phyloP scores from a whole-genome alignment of 2,888 invertebrate species.

The Nycteola revayana region DNA sequence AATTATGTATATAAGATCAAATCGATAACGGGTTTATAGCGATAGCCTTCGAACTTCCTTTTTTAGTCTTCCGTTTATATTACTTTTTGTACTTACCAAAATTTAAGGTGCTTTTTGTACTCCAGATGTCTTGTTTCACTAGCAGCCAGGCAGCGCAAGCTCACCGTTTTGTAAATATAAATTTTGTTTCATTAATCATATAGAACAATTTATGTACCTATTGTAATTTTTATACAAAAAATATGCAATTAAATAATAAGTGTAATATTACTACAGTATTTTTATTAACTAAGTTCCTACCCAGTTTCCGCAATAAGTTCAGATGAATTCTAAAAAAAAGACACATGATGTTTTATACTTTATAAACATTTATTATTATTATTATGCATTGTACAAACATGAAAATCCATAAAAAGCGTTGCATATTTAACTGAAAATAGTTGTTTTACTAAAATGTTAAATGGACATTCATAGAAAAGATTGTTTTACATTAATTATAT shows the following conservation, averaged over 20 bases:
- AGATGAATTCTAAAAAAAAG: no score
- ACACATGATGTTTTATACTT: no score
- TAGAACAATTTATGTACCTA: constrained; percentile 70
- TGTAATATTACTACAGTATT: constrained; percentile 28
- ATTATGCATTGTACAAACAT: no score
- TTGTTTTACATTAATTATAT: no score
- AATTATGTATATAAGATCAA: constrained; percentile 56
- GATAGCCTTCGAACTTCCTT: constrained; percentile 60
- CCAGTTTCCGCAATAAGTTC: no score
- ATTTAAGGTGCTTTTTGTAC: constrained; percentile 60
- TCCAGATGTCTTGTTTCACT: constrained; percentile 34
- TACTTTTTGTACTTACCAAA: constrained; percentile 69
- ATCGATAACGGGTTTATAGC: constrained; percentile 64
- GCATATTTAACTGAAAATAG: no score
- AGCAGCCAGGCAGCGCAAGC: constrained; percentile 51
- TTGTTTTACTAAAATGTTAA: no score
- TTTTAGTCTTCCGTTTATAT: constrained; percentile 68
- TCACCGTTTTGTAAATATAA: constrained; percentile 70
- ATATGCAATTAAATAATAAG: constrained; percentile 74
- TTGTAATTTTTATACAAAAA: constrained; percentile 80
- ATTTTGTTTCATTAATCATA: constrained; percentile 59
- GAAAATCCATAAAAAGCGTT: no score
- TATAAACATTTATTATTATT: no score
- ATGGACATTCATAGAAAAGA: no score
- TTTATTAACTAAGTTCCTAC: constrained; percentile 9